Evolutionary conservation across 2,888 invertebrate species (phyloP), one percentile per base, ranked within the genome.

Genomic region (Hoplodrina ambigua): DNA sequence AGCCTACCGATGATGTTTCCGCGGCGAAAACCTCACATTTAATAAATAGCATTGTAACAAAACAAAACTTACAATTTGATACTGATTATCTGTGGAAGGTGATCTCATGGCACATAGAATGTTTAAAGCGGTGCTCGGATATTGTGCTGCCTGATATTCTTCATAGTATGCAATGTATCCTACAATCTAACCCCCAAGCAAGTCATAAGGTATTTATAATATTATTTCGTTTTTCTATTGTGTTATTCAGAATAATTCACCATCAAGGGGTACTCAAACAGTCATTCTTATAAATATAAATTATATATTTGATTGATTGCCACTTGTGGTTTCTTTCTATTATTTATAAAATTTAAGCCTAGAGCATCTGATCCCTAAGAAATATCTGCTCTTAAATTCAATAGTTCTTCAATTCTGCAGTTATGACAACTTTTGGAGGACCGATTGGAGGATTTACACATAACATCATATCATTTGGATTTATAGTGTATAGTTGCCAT

Each of bases 11-110:
- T 87, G 94, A 95, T 62, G 92, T 94, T 67, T 87, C 97, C 61
- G 94, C 96, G 8, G 94, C 96, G 33, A 97, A 97, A 92, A 94
- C 96, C 72, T 96, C 97, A 80, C 96, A 96, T 84, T 90, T 97
- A 68, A 91, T 97, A 41, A 94, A 93, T 69, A 96, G 95, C 79
- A 90, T 97, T 20, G 77, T 97, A 52, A 95, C 93, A 15, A 95
- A 95, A 86, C 97, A 97, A 87, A 96, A 96, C 84, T 86, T 97
- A 30, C 89, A 91, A 72, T 90, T 96, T 78, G 87, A 88, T 17
- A 68, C 81, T 49, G 90, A 91, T 53, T 89, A 88, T 52, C 81
- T 96, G 5, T 85, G 82, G 60, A 92, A 91, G 86, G 91, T 93
- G 0, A 84, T 96, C 19, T 87, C 88, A 10, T 96, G 96, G 96